Evolutionary conservation across 2,113 vertebrate species (phyloP).

Genomic region (Nestor notabilis): DNA sequence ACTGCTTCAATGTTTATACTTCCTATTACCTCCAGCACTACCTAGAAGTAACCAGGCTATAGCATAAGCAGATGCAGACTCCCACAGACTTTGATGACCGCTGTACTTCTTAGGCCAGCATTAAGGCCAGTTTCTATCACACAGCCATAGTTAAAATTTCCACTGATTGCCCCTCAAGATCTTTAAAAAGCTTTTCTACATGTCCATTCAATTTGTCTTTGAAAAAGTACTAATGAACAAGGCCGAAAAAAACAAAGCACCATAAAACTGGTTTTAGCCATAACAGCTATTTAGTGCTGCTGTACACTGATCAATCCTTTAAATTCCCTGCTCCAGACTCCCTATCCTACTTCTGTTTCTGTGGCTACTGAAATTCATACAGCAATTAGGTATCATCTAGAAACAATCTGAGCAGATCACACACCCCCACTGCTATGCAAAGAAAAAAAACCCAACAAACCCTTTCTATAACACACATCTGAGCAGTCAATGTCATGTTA

Average conservation of each 20-base stretch:
- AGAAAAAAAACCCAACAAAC: background rate
- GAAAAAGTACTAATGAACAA: background rate
- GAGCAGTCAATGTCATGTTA: background rate
- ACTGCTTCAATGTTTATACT: background rate
- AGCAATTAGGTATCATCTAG: background rate
- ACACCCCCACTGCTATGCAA: background rate
- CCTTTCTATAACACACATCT: background rate
- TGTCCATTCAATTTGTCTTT: background rate
- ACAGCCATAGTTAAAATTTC: background rate
- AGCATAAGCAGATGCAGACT: background rate
- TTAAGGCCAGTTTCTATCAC: background rate
- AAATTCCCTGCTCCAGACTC: background rate
- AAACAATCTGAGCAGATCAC: background rate
- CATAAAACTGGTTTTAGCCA: accelerated
- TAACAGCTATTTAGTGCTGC: background rate
- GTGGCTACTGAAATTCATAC: background rate
- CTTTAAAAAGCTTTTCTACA: background rate
- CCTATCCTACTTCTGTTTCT: background rate
- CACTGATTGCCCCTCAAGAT: background rate
- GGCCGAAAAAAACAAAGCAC: background rate
- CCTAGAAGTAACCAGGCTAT: background rate
- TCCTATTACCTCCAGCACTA: background rate
- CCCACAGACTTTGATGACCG: background rate
- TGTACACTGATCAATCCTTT: background rate
- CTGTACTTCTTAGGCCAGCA: background rate